Conservation (phyloP, 1,140 invertebrate species). For the Antheraea pernyi region DNA sequence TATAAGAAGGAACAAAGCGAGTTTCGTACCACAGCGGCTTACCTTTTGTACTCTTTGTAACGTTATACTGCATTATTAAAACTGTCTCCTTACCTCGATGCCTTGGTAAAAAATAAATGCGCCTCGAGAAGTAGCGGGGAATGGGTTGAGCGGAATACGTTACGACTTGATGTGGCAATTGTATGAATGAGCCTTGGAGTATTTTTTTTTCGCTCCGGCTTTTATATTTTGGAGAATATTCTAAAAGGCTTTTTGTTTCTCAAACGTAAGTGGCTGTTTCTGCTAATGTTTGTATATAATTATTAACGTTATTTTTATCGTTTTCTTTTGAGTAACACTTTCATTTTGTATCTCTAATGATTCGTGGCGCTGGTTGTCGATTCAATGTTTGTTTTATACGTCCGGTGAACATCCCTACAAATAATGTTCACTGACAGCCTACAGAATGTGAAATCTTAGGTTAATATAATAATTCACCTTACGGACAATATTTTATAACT, state of each 20-base stretch:
- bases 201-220: slow-evolving; percentile 25
- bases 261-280: background rate
- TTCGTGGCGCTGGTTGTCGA: too few species aligned
- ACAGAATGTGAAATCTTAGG: too few species aligned
- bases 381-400: too few species aligned
- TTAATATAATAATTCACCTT: too few species aligned
- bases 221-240: slow-evolving; percentile 26
- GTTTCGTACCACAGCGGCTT: slow-evolving; percentile 26
- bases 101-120: slow-evolving; percentile 55
- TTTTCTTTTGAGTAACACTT: too few species aligned
- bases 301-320: background rate
- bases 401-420: too few species aligned
- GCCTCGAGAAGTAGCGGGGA: slow-evolving; percentile 29
- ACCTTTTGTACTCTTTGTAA: slow-evolving; percentile 61
- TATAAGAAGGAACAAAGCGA: slow-evolving; percentile 35
- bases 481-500: too few species aligned
- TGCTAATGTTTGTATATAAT: background rate
- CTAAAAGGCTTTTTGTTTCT: slow-evolving; percentile 1
- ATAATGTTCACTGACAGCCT: too few species aligned
- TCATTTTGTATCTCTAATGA: too few species aligned
- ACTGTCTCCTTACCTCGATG: slow-evolving; percentile 33
- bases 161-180: slow-evolving; percentile 30
- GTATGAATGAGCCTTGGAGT: slow-evolving; percentile 30
- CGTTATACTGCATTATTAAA: slow-evolving; percentile 67
- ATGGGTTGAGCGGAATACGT: slow-evolving; percentile 35